phyloP scores from a whole-genome alignment of 2,113 vertebrate species.

The Sorex araneus region DNA sequence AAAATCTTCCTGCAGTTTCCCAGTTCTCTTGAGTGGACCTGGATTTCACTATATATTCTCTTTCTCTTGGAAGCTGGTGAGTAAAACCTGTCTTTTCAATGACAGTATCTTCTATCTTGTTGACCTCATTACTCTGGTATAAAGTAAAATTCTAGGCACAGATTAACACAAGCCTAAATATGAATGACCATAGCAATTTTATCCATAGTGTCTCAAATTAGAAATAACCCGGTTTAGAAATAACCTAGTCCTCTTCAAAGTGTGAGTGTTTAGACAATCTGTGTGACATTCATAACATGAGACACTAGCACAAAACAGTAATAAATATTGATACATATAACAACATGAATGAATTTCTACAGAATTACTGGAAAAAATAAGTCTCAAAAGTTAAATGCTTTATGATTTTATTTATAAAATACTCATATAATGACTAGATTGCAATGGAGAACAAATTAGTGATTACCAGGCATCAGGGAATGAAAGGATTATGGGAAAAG shows the following conservation, averaged over 20 bases:
- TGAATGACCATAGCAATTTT: conserved; percentile 6
- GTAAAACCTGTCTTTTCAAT: not conserved
- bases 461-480: not conserved
- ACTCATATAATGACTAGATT: not conserved
- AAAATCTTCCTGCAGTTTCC: not conserved
- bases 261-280: not conserved
- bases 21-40: not conserved
- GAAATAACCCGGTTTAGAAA: too few relatives aligned
- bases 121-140: not conserved
- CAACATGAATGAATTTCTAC: not conserved
- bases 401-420: not conserved
- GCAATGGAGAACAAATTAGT: not conserved
- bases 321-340: not conserved
- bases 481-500: not conserved
- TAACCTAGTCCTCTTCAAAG: not conserved
- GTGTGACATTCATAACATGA: not conserved
- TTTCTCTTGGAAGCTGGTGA: not conserved
- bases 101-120: not conserved
- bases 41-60: not conserved
- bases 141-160: not conserved
- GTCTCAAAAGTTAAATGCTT: not conserved
- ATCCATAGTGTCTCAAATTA: not conserved
- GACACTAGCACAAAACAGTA: conserved; percentile 7
- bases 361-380: conserved; percentile 31
- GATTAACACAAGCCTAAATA: not conserved